Base-by-base conservation (phyloP, 2,888 invertebrate species). In the Caenorhabditis panamensis region DNA sequence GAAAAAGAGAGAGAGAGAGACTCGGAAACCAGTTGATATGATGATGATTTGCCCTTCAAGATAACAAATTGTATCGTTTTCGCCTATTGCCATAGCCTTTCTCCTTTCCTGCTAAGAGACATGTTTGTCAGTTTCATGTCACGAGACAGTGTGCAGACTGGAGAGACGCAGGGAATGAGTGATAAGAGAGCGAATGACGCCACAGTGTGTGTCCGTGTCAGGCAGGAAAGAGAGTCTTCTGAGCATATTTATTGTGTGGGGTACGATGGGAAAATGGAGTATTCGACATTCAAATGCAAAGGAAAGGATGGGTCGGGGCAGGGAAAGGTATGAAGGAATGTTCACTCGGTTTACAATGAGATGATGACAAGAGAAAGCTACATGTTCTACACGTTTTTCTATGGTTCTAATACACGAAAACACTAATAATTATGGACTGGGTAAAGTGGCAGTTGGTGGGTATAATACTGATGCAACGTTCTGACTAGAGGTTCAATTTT, bases 71-170 rank as follows among this genome's bases (percentile, higher is more conserved):
- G 47, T 47, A 47, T 47, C 37, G n/a, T 51, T 36, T 53, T 54
- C 53, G 47, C 64, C 36, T 36, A 36, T 41, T 53, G 37, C n/a
- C 51, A 53, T 16, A 64, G 41, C 44, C 41, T 66, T 31, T 41
- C 6, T 2, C 41, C 49, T 31, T 62, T 71, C 28, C 71, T 71
- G 71, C 71, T 71, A 71, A 71, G 71, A 71, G 71, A 62, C 71
- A 71, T 71, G 62, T 71, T 62, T 71, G 62, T 71, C 36, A 1
- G 56, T 31, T 28, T 56, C 28, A 4, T 8, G 2, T 28, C 28
- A 28, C 28, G 28, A 54, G 54, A 54, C 18, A 47, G 8, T 9
- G 9, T 47, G 47, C n/a, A 18, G 18, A 47, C 3, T 2, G n/a
- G 6, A 4, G 47, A 47, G 47, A 47, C 47, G 47, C 47, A 47